Percentiles rank a stretch among this genome's conserved stretches.
These are phyloP conservation scores for Pangasius macronema DNA, from an alignment of 2,797 vertebrate genomes.

Conservation along the genomic window DNA sequence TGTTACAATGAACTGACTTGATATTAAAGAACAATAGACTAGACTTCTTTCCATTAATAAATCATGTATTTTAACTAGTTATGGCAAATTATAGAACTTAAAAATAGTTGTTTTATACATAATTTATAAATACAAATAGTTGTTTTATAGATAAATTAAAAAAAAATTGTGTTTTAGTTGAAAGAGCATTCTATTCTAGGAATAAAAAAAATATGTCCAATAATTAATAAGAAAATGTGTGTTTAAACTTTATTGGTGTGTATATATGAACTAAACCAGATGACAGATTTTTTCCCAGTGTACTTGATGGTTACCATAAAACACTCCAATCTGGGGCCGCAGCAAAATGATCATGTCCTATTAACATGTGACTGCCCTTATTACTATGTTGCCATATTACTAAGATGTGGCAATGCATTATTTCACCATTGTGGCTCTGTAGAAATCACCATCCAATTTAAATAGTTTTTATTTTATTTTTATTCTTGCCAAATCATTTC, in stretches of 20 bases:
- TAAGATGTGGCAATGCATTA: not conserved
- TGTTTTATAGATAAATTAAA: not conserved
- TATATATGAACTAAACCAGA: not conserved
- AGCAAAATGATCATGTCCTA: not conserved
- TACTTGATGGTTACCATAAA: not conserved
- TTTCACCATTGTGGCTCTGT: not conserved
- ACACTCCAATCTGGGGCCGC: not conserved
- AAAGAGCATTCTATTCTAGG: not conserved
- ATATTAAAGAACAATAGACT: not conserved
- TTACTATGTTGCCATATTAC: not conserved
- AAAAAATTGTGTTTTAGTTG: not conserved
- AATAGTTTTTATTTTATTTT: constrained; percentile 59
- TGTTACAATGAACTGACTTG: not conserved
- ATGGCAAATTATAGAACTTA: not conserved
- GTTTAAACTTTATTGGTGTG: not conserved
- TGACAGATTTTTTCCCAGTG: not conserved
- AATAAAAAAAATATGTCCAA: no score
- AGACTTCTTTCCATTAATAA: not conserved
- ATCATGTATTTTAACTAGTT: not conserved
- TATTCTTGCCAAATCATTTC: constrained; percentile 44
- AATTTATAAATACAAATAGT: no score
- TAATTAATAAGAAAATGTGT: not conserved
- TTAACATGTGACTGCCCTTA: not conserved
- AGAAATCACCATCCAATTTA: not conserved
- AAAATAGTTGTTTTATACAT: not conserved